Evolutionary conservation across 2,797 vertebrate species (phyloP).

Genomic region (Acanthurus tractus): DNA sequence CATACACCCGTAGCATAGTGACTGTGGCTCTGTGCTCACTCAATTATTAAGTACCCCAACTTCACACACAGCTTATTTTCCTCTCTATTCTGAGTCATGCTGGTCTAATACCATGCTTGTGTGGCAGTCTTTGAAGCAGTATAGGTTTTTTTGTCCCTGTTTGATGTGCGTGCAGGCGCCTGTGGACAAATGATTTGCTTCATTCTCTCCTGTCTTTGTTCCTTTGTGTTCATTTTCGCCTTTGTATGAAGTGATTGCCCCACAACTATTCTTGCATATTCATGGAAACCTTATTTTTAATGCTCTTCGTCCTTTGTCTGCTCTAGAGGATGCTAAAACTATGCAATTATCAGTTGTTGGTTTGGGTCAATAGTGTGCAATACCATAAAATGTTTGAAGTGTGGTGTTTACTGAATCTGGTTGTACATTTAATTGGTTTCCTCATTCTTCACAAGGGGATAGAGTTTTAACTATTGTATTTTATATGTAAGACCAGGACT

Average conservation of each 20-base stretch:
- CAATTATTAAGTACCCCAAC: conserved; percentile 63
- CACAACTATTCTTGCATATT: conserved; percentile 53
- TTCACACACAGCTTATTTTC: conserved; percentile 60
- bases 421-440: conserved; percentile 16
- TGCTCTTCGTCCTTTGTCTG: conserved; percentile 17
- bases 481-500: not conserved
- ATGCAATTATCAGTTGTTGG: conserved; percentile 35
- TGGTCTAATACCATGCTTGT: conserved; percentile 65
- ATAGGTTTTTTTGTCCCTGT: conserved; percentile 56
- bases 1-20: conserved; percentile 11
- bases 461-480: not conserved
- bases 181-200: conserved; percentile 75
- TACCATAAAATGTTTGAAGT: conserved; percentile 1
- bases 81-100: conserved; percentile 44
- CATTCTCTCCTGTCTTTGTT: conserved; percentile 63
- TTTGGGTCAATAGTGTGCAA: conserved; percentile 35
- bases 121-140: conserved; percentile 74
- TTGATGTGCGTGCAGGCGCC: conserved; percentile 71
- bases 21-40: conserved; percentile 43
- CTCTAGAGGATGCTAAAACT: conserved; percentile 40
- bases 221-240: conserved; percentile 57
- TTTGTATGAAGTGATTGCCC: conserved; percentile 46
- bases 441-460: conserved; percentile 24
- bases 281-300: conserved; percentile 23
- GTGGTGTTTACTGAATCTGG: conserved; percentile 6